Base-by-base conservation (phyloP, 2,113 vertebrate species). In the Macrotus californicus region DNA sequence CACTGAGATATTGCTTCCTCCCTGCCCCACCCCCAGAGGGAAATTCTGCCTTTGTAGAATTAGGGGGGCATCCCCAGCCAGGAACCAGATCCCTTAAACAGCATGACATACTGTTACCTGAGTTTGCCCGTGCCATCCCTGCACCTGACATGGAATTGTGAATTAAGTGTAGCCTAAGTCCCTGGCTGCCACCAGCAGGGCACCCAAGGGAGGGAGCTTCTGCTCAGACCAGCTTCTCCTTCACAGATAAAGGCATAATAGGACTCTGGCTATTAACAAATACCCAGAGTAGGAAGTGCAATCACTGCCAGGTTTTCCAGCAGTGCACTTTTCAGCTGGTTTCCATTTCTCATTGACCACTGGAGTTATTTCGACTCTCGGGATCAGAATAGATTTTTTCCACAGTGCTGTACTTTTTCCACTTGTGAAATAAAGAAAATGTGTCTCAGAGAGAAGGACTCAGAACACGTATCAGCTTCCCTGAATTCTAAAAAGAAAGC, bases 111-210 rank as follows among this genome's bases (percentile, higher is more conserved):
- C n/a, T 75, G 48, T 59, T 61, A 93, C 96, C 89, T 93, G 87
- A 14, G 12, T 69, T 52, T 39, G 56, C 46, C 13, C 89, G 46
- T 0, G 52, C 50, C 48, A 72, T 85, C 3, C 15, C 39, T 94
- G 73, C 79, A 24, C 48, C 50, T 82, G 43, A 43, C 52, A 15
- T 3, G 8, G 10, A 24, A 52, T 1, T 69, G n/a, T 50, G 77
- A 70, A 91, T 36, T 64, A 29, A 91, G 91, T 41, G 50, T 5
- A 26, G 91, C 96, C 75, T 54, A 79, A 77, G 39, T 95, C 87
- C 64, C 39, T 93, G 95, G 87, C 97, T 97, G 97, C 96, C 97
- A 96, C 97, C 97, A 98, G 89, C 94, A 97, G 97, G 97, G 39
- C 36, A 2, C 29, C 81, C 16, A 26, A 85, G 56, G 41, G 79